These are phyloP conservation scores for Drosophila ironensis DNA, from an alignment of 1,140 invertebrate genomes.

Conservation along the genomic window DNA sequence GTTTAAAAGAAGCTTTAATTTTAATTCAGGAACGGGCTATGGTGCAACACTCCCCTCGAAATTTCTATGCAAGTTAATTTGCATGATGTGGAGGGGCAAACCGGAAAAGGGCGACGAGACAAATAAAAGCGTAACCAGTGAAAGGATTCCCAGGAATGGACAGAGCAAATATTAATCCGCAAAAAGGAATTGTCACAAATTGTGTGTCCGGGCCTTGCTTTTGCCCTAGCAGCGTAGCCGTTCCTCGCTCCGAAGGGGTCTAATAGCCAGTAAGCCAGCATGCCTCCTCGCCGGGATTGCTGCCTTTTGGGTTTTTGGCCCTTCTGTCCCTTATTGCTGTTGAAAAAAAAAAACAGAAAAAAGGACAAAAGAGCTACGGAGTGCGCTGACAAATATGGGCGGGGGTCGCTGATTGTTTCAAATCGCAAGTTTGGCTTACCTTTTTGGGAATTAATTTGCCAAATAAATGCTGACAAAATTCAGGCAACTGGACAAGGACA, in stretches of 20 bases:
- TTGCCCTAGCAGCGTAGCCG: slow-evolving; percentile 19
- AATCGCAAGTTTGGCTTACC: slow-evolving; percentile 80
- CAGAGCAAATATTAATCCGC: slow-evolving; percentile 78
- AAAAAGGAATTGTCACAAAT: slow-evolving; percentile 81
- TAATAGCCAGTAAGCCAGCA: background rate
- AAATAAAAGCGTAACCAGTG: slow-evolving; percentile 76
- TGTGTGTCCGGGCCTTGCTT: slow-evolving; percentile 54
- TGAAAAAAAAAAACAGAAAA: slow-evolving; percentile 65
- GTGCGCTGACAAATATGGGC: slow-evolving; percentile 2
- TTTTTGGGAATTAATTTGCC: slow-evolving; percentile 80
- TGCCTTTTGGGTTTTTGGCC: background rate
- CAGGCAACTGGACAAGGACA: slow-evolving; percentile 75
- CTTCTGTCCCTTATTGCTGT: slow-evolving; percentile 30
- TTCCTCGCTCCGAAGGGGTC: slow-evolving; percentile 6
- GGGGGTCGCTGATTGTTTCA: slow-evolving; percentile 72
- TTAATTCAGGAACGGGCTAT: slow-evolving; percentile 1
- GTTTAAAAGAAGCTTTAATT: slow-evolving; percentile 1
- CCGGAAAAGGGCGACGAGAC: slow-evolving; percentile 53
- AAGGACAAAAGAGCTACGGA: slow-evolving; percentile 55
- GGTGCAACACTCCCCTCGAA: slow-evolving; percentile 29
- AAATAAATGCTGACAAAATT: slow-evolving; percentile 80
- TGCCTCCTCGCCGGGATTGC: slow-evolving; percentile 4
- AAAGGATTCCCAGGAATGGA: slow-evolving; percentile 32
- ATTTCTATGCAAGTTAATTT: slow-evolving; percentile 75
- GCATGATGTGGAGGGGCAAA: slow-evolving; percentile 63